Percentiles rank a stretch among this genome's conserved stretches.
Conservation (phyloP, 1,140 invertebrate genomes). For the Cotesia glomerata region DNA sequence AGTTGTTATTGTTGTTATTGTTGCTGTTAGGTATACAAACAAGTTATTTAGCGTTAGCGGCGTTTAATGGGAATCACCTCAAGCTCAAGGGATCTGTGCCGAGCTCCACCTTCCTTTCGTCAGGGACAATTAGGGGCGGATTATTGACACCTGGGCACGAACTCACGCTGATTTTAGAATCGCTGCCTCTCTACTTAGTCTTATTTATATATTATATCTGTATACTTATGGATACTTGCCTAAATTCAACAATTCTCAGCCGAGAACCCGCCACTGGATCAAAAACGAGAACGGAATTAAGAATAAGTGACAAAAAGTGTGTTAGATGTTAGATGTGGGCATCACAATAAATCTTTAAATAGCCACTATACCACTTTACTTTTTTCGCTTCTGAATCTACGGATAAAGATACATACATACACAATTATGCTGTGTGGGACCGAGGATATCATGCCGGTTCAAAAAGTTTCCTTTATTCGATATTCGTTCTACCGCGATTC, state of each 20-base stretch:
- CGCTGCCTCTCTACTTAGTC: constrained; percentile 25
- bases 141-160: constrained; percentile 60
- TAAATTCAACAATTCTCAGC: background rate
- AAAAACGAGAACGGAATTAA: background rate
- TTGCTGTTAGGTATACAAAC: constrained; percentile 48
- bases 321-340: too few species aligned
- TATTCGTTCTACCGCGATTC: constrained; percentile 53
- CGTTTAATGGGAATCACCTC: constrained; percentile 51
- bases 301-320: too few species aligned
- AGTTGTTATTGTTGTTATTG: constrained; percentile 33
- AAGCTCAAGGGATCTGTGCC: constrained; percentile 15
- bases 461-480: constrained; percentile 13
- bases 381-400: constrained; percentile 6
- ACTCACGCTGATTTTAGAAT: constrained; percentile 53
- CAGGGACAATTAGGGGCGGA: constrained; percentile 57
- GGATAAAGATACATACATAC: background rate
- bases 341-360: background rate
- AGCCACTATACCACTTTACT: background rate
- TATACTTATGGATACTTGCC: too few species aligned
- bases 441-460: background rate
- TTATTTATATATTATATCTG: background rate
- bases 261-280: background rate
- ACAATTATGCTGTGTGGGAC: background rate
- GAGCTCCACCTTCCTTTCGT: constrained; percentile 23
- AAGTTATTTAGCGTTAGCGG: constrained; percentile 57